These are phyloP conservation scores for Temnothorax nylanderi DNA, from an alignment of 1,140 invertebrate species.

Conservation along the genomic window DNA sequence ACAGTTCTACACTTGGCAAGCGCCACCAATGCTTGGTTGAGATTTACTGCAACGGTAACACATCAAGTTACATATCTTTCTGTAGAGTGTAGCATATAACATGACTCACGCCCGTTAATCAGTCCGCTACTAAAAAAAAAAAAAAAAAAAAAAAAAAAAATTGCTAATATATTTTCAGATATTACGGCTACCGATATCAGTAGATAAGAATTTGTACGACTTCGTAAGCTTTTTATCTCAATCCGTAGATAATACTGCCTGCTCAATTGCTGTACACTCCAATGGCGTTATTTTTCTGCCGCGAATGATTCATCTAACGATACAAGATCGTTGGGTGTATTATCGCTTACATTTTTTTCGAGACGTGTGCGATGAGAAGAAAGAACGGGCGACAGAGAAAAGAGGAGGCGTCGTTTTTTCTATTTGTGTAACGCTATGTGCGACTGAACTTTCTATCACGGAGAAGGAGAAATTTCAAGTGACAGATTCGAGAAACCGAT, in stretches of 20 bases:
- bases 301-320: neutral
- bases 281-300: conserved; percentile 5
- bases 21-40: neutral
- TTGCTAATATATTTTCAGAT: conserved; percentile 45
- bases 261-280: neutral
- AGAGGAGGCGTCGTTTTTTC: neutral
- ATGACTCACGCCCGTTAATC: conserved; percentile 10
- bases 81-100: conserved; percentile 34
- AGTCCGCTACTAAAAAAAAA: conserved; percentile 9
- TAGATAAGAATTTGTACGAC: conserved; percentile 40
- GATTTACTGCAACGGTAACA: conserved; percentile 68
- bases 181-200: conserved; percentile 51
- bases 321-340: neutral
- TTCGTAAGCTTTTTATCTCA: conserved; percentile 8
- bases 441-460: neutral
- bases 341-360: neutral
- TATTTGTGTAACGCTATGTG: neutral
- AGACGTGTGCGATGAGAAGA: neutral
- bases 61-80: conserved; percentile 64
- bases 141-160: neutral
- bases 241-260: neutral
- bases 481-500: conserved; percentile 15
- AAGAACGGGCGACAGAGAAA: conserved; percentile 20
- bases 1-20: conserved; percentile 29
- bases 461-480: neutral